Base-by-base conservation (phyloP, 2,888 invertebrate genomes). In the Rosalia funebris region DNA sequence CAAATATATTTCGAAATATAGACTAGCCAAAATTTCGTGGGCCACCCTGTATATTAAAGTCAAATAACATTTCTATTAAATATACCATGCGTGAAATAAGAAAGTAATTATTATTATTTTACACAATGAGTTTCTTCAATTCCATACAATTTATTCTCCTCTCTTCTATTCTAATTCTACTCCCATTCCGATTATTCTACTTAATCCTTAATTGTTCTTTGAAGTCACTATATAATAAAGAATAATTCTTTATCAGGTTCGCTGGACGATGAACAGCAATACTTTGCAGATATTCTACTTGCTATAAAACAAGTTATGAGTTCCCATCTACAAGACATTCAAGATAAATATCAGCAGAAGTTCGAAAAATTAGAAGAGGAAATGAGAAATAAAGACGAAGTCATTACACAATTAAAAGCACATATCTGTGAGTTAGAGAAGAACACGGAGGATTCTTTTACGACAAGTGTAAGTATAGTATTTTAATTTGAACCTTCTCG, bases 291-390 rank as follows among this genome's bases (percentile, higher is more conserved):
- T 79, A 88, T 94, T 16, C 84, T 93, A 44, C 81, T 88, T 68
- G 93, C 81, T 2, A 92, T 94, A 62, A 91, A 91, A 78, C 90
- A 92, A 78, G 90, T 93, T 45, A 91, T 94, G 81, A 91, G 91
- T 80, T 86, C 87, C 15, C 90, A 90, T 79, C 82, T 90, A 63
- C 87, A 87, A 69, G 89, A 90, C 58, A 87, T 90, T 68, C 89
- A 90, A 78, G 87, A 86, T 53, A 89, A 89, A 78, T 90, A 89
- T 79, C 89, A 89, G 75, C 86, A 87, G 69, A 86, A 91, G 58
- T 91, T 92, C 76, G 87, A 88, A 60, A 89, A 86, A 65, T 83
- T 95, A 78, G 92, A 93, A 80, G 86, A 89, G 62, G 94, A 94
- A 81, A 89, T 95, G n/a, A 84, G 87, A 25, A 89, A 88, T 73